These are phyloP conservation scores for Hystrix cristata DNA, from an alignment of 2,113 vertebrate species.

Conservation along the genomic window DNA sequence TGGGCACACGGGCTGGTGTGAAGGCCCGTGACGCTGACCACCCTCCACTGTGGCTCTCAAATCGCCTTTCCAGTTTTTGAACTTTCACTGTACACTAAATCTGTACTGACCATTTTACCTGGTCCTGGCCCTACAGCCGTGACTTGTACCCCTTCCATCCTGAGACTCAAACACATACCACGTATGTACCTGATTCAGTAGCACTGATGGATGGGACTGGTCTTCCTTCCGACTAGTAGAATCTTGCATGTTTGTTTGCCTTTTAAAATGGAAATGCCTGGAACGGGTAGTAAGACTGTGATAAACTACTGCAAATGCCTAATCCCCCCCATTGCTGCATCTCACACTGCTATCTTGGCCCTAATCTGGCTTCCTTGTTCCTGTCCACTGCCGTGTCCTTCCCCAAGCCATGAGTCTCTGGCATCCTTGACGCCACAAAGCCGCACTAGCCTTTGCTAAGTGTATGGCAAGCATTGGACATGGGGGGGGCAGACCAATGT, in stretches of 20 bases:
- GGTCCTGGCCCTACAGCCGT: not conserved
- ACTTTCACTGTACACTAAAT: not conserved
- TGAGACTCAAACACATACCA: not conserved
- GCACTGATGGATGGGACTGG: not conserved
- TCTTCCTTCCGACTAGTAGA: not conserved
- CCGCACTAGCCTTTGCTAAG: not conserved
- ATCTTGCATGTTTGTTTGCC: not conserved
- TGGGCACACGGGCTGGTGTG: not conserved
- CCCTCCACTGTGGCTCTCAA: not conserved
- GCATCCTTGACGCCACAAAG: not conserved
- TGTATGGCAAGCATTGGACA: not conserved
- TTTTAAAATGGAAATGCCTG: slow-evolving; percentile 34
- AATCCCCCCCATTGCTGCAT: not conserved
- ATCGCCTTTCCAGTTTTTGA: not conserved
- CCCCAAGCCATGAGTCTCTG: not conserved
- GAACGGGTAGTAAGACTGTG: not conserved
- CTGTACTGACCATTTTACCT: not conserved
- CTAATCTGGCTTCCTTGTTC: not conserved
- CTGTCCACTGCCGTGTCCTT: not conserved
- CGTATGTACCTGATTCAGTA: not conserved
- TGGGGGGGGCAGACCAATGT: not conserved
- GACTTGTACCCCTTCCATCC: not conserved
- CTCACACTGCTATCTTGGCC: not conserved
- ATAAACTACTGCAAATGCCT: not conserved
- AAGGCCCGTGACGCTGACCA: not conserved